Percentiles rank a stretch among this genome's conserved stretches.
Evolutionary conservation across 2,797 vertebrate species (phyloP).

Genomic region (Erethizon dorsatum): DNA sequence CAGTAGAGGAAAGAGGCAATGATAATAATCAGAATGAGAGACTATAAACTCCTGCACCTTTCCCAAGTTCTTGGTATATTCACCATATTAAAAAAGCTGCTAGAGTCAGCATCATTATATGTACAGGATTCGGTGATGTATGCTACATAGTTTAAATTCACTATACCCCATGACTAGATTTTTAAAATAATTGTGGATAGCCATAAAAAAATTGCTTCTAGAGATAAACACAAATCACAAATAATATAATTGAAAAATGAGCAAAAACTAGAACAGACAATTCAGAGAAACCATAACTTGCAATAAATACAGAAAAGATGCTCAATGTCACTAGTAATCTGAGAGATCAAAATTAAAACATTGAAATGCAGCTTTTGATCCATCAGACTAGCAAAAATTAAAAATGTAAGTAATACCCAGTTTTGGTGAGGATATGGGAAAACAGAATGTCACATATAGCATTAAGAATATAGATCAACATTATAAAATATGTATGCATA

Average conservation of each 20-base stretch:
- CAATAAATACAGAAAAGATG: neutral
- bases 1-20: neutral
- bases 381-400: neutral
- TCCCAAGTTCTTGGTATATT: neutral
- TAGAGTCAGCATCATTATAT: neutral
- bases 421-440: neutral
- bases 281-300: neutral
- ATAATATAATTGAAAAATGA: neutral
- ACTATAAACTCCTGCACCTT: neutral
- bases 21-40: neutral
- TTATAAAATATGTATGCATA: neutral
- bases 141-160: neutral
- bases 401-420: neutral
- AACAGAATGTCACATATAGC: neutral
- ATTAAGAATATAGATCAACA: neutral
- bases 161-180: neutral
- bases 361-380: neutral
- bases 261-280: neutral
- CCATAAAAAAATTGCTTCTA: neutral
- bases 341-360: slow-evolving; percentile 45
- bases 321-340: neutral
- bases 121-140: neutral
- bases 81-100: neutral
- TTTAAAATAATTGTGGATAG: neutral
- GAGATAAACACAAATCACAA: neutral